Evolutionary conservation across 1,140 invertebrate species (phyloP), one percentile per base, ranked within the genome.

Genomic region (Calycopis cecrops): DNA sequence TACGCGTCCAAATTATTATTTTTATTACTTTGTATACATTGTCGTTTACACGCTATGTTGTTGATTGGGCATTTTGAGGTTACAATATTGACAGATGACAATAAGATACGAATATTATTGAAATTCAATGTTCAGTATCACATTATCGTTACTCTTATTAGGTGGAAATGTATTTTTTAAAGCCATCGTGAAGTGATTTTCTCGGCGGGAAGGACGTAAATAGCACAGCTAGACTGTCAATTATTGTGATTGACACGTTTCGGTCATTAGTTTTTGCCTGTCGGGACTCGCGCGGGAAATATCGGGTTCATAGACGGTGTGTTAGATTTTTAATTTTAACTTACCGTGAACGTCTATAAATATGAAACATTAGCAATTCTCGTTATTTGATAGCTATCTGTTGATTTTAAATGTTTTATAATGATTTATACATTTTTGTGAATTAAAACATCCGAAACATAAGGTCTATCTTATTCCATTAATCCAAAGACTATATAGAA

Each of bases 11-110:
- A 44, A 47, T 33, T 47, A 47, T 12, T 44, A 34, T 18, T 44
- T 44, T 14, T 33, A 9, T 35, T 34, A 33, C 28, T 40, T 12
- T 33, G 16, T n/a, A 44, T 57, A 52, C 69, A 59, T 74, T 75
- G 71, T 73, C 67, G 68, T 60, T 56, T 55, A 57, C 77, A 82
- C 76, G 79, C 69, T 78, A 67, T 59, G 59, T 73, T 82, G 80
- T 84, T 85, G 79, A 82, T 83, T 71, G 72, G 62, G 18, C 60
- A 66, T 63, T 85, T 86, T 81, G 79, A 86, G 83, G 83, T 86
- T 86, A 86, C 78, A 55, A 71, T 77, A 73, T 81, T 82, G 77
- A 80, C 77, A 81, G 69, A 64, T 74, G 71, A 73, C 63, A 72
- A 69, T 60, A 59, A 44, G 28, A 11, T 50, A 38, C 21, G 12